A percentile compares a stretch with the other conserved stretches of the same genome.
Conservation (phyloP, 1,140 invertebrate species). For the Notospermus geniculatus region DNA sequence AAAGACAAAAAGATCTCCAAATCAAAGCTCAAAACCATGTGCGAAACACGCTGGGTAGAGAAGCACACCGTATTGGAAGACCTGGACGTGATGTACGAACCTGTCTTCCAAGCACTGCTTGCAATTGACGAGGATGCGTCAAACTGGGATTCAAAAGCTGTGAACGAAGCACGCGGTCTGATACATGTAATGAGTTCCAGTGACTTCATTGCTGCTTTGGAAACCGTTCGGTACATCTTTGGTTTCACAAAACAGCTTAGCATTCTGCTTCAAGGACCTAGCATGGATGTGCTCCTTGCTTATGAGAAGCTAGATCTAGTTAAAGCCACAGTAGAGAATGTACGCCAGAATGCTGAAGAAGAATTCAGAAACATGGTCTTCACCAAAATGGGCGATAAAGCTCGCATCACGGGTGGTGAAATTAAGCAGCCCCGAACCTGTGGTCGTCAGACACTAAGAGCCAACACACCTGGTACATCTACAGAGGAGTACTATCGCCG, state of each 20-base stretch:
- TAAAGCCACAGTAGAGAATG: too few species aligned
- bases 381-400: too few species aligned
- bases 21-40: not conserved
- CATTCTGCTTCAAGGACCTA: conserved; percentile 20
- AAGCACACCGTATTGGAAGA: conserved; percentile 20
- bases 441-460: conserved; percentile 22
- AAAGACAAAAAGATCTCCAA: conserved; percentile 1
- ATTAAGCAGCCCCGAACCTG: conserved; percentile 22
- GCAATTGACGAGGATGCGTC: too few species aligned
- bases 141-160: too few species aligned
- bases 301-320: conserved; percentile 20
- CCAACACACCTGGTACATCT: conserved; percentile 14
- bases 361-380: too few species aligned
- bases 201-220: conserved; percentile 24
- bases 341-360: too few species aligned
- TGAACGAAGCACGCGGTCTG: too few species aligned
- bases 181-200: too few species aligned
- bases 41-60: conserved; percentile 18
- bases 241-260: conserved; percentile 20
- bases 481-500: conserved; percentile 19
- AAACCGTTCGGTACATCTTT: conserved; percentile 22
- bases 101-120: too few species aligned
- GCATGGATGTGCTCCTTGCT: conserved; percentile 21
- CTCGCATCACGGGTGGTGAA: too few species aligned
- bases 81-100: conserved; percentile 22